Conservation (phyloP, 1,140 invertebrate genomes). For the Dolichoris vasculosae region DNA sequence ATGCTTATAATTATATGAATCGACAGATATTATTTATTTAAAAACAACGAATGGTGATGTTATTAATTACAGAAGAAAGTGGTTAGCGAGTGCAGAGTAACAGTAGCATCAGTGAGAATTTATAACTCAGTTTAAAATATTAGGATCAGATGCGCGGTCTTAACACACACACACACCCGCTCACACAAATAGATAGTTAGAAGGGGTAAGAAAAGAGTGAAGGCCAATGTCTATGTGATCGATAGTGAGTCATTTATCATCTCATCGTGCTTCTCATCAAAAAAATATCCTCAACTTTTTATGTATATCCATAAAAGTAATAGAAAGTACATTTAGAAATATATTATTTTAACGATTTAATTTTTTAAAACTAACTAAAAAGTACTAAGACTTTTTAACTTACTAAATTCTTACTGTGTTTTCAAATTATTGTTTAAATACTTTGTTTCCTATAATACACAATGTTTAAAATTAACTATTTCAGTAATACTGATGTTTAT, state of each 20-base stretch:
- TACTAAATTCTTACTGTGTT: too few species aligned
- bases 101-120: slow-evolving; percentile 1
- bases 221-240: slow-evolving; percentile 8
- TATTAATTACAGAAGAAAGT: slow-evolving; percentile 23
- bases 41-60: neutral
- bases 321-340: too few species aligned
- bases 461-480: too few species aligned
- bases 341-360: too few species aligned
- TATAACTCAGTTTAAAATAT: slow-evolving; percentile 47
- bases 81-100: slow-evolving; percentile 4
- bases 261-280: neutral
- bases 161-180: slow-evolving; percentile 21
- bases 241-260: slow-evolving; percentile 41
- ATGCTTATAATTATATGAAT: neutral
- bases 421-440: too few species aligned
- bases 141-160: slow-evolving; percentile 30
- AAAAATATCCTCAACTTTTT: neutral
- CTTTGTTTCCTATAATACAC: too few species aligned
- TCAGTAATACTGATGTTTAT: too few species aligned
- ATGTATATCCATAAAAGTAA: neutral
- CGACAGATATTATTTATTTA: neutral
- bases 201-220: neutral
- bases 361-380: too few species aligned
- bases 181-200: neutral
- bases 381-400: too few species aligned